Base-by-base conservation (phyloP, 2,797 vertebrate genomes). In the Enteromius unitaeniatus region DNA sequence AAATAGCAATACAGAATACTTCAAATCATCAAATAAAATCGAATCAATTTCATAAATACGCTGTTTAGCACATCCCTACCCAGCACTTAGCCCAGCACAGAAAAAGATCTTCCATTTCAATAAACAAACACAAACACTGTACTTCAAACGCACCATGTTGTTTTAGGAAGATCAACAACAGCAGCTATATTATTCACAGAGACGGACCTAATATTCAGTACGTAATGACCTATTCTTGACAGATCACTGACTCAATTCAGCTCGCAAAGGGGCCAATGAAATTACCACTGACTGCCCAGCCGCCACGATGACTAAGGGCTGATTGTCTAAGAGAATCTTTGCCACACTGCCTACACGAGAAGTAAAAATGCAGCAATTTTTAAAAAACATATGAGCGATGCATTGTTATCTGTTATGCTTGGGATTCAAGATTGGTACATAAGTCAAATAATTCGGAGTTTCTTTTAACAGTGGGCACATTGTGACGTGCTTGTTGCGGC, bases 181-280 rank as follows among this genome's bases (percentile, higher is more conserved):
- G 28, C 47, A 74, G 40, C 68, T 1, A 49, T 76, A 49, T 13
- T 11, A 72, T 19, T 69, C 28, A 75, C 81, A 78, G 68, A 49
- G 86, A 88, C 86, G 86, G 67, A 90, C 91, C 91, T 91, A 89
- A 93, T 91, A 92, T 93, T 93, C 91, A 91, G 91, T 88, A 91
- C 64, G 88, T 88, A 93, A 88, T 88, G 93, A 94, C 92, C 93
- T 87, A 91, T 93, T 94, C 82, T 88, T 91, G 84, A 93, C 91
- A 86, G 93, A 91, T 93, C 92, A 93, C 91, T 86, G 93, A 91
- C 89, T 93, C 91, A 90, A 93, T 93, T 94, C 89, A 92, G 83
- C 81, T 79, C 0, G 10, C 1, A 62, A 90, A 89, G 83, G 84
- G 86, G 88, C 89, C 88, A 90, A 89, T 88, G 83, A 92, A 87